Evolutionary conservation across 2,888 invertebrate species (phyloP).

Genomic region (Philaethria dido): DNA sequence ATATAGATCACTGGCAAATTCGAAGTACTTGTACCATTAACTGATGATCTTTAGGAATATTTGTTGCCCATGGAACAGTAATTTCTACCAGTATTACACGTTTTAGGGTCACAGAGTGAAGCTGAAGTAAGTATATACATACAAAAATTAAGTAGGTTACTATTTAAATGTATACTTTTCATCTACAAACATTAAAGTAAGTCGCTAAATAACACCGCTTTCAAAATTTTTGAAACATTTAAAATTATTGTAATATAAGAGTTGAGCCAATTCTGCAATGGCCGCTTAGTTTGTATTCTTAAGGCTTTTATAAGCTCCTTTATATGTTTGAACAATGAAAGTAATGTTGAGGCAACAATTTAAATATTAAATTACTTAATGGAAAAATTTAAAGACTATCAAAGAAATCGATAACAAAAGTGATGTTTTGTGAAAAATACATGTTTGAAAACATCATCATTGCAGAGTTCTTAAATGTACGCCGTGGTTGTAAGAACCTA

Average conservation of each 20-base stretch:
- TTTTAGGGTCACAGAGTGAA: no score
- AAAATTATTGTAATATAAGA: not conserved
- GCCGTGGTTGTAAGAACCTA: no score
- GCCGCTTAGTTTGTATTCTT: slow-evolving; percentile 17
- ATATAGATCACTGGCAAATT: no score
- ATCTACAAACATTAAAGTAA: no score
- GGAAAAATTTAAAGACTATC: not conserved
- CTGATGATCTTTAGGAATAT: no score
- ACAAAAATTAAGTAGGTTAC: no score
- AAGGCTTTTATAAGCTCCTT: slow-evolving; percentile 16
- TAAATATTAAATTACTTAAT: slow-evolving; percentile 17
- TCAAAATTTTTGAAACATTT: not conserved
- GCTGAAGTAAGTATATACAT: no score
- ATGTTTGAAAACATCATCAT: not conserved
- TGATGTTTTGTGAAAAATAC: not conserved
- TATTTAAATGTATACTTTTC: no score
- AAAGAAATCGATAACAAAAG: not conserved
- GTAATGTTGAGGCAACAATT: slow-evolving; percentile 9
- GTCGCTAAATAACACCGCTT: not conserved
- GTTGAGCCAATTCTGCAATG: not conserved
- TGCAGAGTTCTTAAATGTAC: no score
- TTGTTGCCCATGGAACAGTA: no score
- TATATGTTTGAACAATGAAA: slow-evolving; percentile 9
- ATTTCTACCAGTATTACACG: no score
- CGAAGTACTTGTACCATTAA: no score